Base-by-base conservation (phyloP, 1,140 invertebrate genomes). In the Harlomillsia oculata region DNA sequence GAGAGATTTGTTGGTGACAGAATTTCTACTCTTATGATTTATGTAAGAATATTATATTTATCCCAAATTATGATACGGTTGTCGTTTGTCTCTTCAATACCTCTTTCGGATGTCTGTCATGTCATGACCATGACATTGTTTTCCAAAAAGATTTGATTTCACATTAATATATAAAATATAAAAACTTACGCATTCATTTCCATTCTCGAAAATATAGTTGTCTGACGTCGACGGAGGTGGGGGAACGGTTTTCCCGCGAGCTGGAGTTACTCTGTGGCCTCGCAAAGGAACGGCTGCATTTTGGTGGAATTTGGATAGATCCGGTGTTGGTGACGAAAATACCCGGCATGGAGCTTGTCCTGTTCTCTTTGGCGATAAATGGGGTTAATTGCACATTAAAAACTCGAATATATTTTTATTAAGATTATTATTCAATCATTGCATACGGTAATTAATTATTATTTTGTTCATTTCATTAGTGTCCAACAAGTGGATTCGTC, bases 21-120 rank as follows among this genome's bases (percentile, higher is more conserved):
- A 60, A 75, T 78, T 56, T 76, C 77, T 25, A 80, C 78, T 23
- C 70, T 77, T 60, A 74, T 80, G 69, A 73, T 72, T 53, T 80
- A 80, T 71, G 76, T 80, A 71, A 75, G 74, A 74, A 29, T 41
- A n/a, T 36, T 36, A 11, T 11, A n/a, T 36, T n/a, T 36, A 4
- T 20, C 32, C 32, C 20, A 21, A 57, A 30, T 9, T 2, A 43
- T 51, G 21, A 3, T 23, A 6, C 16, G 26, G 9, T 50, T 53
- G 18, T n/a, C 21, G 8, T 3, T 29, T 21, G 45, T 4, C 34
- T 3, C 28, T 59, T 16, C 20, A 16, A 13, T 14, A 46, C 3
- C 2, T 20, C 16, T 57, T n/a, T n/a, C n/a, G n/a, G n/a, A n/a
- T n/a, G n/a, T n/a, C n/a, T n/a, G n/a, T n/a, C n/a, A n/a, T n/a